A percentile compares a stretch with the other conserved stretches of the same genome.
Conservation (phyloP, 2,113 vertebrate genomes). For the Tor tambroides region DNA sequence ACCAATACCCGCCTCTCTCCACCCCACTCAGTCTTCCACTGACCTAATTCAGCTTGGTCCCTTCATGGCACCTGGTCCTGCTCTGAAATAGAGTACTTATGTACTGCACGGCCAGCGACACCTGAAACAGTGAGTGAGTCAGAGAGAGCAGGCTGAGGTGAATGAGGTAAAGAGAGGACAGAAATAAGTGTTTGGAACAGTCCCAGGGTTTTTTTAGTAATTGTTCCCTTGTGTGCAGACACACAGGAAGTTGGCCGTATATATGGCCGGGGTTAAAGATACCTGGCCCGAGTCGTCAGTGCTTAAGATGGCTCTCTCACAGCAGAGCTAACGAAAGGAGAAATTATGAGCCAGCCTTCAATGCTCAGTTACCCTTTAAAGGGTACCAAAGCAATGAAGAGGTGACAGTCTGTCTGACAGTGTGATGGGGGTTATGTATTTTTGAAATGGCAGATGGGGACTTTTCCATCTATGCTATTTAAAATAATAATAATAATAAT, state of each 20-base stretch:
- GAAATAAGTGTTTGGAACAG: constrained; percentile 3
- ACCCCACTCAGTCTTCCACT: neutral
- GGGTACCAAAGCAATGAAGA: neutral
- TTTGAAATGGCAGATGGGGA: neutral
- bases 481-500: too few species aligned
- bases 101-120: neutral
- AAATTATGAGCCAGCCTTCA: neutral
- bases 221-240: neutral
- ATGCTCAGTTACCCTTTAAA: neutral
- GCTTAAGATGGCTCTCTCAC: neutral
- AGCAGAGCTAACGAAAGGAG: neutral
- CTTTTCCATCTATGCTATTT: too few species aligned
- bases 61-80: neutral
- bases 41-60: constrained; percentile 4
- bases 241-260: neutral
- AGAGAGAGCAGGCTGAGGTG: neutral
- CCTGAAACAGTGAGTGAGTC: neutral
- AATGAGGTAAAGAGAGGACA: neutral
- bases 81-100: constrained; percentile 2
- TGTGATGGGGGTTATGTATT: neutral
- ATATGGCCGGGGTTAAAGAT: constrained; percentile 23
- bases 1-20: neutral
- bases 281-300: constrained; percentile 40
- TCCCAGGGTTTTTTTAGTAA: neutral
- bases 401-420: neutral